These are phyloP conservation scores for Pampus argenteus DNA, from an alignment of 2,797 vertebrate species.

Conservation along the genomic window DNA sequence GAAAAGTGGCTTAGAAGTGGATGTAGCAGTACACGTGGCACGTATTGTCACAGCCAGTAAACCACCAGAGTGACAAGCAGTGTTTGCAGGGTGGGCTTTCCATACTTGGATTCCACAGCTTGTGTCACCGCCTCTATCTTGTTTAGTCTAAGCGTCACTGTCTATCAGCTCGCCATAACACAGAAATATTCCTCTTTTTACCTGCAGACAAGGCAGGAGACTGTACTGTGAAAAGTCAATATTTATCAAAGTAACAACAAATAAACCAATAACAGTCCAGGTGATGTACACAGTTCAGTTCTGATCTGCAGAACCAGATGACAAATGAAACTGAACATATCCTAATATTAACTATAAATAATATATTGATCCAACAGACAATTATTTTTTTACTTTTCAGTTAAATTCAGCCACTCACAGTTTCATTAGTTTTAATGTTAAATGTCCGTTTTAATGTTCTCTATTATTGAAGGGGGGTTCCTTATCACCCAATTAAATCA, in stretches of 20 bases:
- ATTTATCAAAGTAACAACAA: background rate
- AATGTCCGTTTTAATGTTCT: too few species aligned
- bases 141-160: conserved; percentile 82
- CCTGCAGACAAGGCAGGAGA: conserved; percentile 37
- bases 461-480: too few species aligned
- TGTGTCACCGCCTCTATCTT: conserved; percentile 75
- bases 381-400: too few species aligned
- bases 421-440: too few species aligned
- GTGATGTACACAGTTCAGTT: too few species aligned
- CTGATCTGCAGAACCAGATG: too few species aligned
- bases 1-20: background rate
- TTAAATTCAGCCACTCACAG: background rate
- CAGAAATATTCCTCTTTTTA: conserved; percentile 49
- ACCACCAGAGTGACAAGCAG: conserved; percentile 59
- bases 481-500: too few species aligned
- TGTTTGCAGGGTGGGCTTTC: conserved; percentile 49
- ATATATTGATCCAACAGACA: too few species aligned
- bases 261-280: background rate
- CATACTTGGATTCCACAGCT: conserved; percentile 62
- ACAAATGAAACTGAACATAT: background rate
- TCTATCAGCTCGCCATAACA: conserved; percentile 72
- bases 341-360: background rate
- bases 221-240: conserved; percentile 36
- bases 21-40: conserved; percentile 39
- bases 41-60: conserved; percentile 61